Percentiles rank a stretch among this genome's conserved stretches.
These are phyloP conservation scores for Enteromius treurensis DNA, from an alignment of 2,797 vertebrate species.

Conservation along the genomic window DNA sequence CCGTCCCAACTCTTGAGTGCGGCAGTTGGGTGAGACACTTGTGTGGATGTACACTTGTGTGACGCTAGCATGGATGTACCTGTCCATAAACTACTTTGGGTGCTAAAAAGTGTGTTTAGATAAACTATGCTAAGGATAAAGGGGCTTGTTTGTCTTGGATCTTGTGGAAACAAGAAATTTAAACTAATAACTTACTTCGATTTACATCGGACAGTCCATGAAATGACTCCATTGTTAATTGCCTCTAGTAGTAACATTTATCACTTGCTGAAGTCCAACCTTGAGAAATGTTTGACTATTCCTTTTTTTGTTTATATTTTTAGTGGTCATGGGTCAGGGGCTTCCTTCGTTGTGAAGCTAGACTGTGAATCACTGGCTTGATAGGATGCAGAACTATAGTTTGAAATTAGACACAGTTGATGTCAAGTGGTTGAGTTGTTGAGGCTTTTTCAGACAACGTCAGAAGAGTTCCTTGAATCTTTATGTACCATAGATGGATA, in stretches of 20 bases:
- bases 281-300: conserved; percentile 18
- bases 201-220: neutral
- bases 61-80: neutral
- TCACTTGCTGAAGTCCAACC: neutral
- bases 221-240: neutral
- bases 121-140: neutral
- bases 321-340: neutral
- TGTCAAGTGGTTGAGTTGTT: neutral
- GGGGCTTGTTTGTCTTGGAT: conserved; percentile 1
- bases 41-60: neutral
- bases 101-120: neutral
- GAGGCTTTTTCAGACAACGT: conserved; percentile 19
- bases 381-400: conserved; percentile 1
- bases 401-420: conserved; percentile 4
- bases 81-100: neutral
- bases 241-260: neutral
- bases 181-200: neutral
- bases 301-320: conserved; percentile 8
- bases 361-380: neutral
- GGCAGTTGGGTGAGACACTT: conserved; percentile 22
- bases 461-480: neutral
- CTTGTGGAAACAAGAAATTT: neutral
- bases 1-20: conserved; percentile 1
- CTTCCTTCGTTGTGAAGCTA: neutral
- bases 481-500: neutral